Conservation (phyloP, 2,113 vertebrate species). For the Tylochromis polylepis region DNA sequence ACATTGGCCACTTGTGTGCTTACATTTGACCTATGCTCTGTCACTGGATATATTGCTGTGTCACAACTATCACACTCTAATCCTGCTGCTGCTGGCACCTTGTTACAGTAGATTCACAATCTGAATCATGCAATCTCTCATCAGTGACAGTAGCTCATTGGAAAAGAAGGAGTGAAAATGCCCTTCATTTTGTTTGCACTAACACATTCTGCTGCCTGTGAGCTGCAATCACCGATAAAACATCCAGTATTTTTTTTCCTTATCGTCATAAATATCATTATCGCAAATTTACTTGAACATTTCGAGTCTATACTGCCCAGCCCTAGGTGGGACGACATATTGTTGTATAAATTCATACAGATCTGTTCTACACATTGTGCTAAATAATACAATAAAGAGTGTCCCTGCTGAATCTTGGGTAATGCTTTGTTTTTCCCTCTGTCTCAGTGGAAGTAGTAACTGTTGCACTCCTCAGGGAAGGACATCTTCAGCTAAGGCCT, state of each 20-base stretch:
- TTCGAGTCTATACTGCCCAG: not conserved
- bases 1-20: not conserved
- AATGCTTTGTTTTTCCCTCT: slow-evolving; percentile 50
- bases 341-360: not conserved
- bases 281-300: not conserved
- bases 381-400: slow-evolving; percentile 1
- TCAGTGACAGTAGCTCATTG: not conserved
- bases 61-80: not conserved
- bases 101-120: not conserved
- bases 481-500: slow-evolving; percentile 46
- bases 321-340: not conserved
- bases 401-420: slow-evolving; percentile 25
- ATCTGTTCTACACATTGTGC: not conserved
- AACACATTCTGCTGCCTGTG: not conserved
- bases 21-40: not conserved
- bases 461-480: slow-evolving; percentile 41
- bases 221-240: not conserved
- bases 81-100: not conserved
- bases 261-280: not conserved
- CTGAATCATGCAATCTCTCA: not conserved
- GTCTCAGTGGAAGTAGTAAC: slow-evolving; percentile 40
- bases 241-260: not conserved
- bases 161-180: not conserved
- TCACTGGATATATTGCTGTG: not conserved
- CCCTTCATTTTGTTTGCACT: not conserved